Evolutionary conservation across 2,113 vertebrate genomes (phyloP), one percentile per base, ranked within the genome.

Genomic region (Eclectus roratus): DNA sequence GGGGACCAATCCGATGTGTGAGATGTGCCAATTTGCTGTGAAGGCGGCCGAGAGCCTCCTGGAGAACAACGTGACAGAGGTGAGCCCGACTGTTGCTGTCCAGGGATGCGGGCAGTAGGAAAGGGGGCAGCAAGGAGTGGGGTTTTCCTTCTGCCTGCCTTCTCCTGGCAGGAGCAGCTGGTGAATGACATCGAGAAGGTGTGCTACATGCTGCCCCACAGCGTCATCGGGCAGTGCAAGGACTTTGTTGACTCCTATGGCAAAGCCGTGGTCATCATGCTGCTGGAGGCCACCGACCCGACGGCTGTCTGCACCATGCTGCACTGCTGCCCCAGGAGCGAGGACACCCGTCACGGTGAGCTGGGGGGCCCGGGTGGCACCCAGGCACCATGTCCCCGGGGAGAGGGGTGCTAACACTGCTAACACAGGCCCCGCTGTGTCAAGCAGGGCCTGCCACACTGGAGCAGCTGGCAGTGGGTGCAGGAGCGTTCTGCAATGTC

Each of bases 181-280:
- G 68, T 99, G 66, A 71, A 98, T 0, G 94, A 97, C 50, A 93
- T 99, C 13, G 97, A 98, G 90, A 98, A 98, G 46, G 97, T 99
- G 64, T 99, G 99, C 92, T 80, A 95, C 1, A 8, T 98, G 25
- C 83, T 99, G 96, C 99, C 99, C 2, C 15, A 76, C 2, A 70
- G 98, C 3, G 18, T 99, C 76, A 73, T 93, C 0, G 47, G 69
- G 9, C 96, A 99, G 96, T 99, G 99, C 85, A 97, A 98, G 68
- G 99, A 99, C 89, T 96, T 99, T 2, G 96, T 99, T 3, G 97
- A 99, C 24, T 97, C 97, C 1, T 99, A 99, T 0, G 98, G 99
- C 81, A 91, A 97, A 65, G 98, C 98, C 4, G 98, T 99, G 96
- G 97, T 99, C 69, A 96, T 98, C 8, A 96, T 99, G 85, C 97